Conservation (phyloP, 2,113 vertebrate species). For the Neomonachus schauinslandi region DNA sequence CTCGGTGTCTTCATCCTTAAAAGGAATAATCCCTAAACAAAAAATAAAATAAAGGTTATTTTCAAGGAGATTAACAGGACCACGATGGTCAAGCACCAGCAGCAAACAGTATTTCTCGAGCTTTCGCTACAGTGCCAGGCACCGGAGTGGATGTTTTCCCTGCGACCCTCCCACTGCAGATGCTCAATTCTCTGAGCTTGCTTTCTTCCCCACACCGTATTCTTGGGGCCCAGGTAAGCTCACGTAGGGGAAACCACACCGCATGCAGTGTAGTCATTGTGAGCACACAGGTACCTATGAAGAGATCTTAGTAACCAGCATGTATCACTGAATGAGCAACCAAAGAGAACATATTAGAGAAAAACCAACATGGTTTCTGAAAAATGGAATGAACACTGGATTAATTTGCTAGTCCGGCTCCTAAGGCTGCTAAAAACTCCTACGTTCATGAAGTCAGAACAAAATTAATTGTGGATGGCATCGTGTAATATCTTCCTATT, state of each 20-base stretch:
- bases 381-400: neutral
- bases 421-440: neutral
- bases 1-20: neutral
- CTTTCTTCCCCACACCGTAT: neutral
- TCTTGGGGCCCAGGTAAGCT: neutral
- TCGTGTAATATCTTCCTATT: neutral
- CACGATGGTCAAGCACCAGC: neutral
- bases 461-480: slow-evolving; percentile 29
- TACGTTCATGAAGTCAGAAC: slow-evolving; percentile 1
- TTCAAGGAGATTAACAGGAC: neutral
- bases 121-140: neutral
- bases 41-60: neutral
- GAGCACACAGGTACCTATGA: neutral
- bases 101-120: neutral
- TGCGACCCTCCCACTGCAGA: neutral
- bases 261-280: neutral
- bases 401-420: neutral
- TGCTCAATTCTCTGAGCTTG: neutral
- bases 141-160: neutral
- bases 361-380: neutral
- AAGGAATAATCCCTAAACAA: neutral
- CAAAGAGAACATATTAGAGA: neutral
- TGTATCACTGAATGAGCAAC: neutral
- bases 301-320: neutral
- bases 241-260: neutral